These are phyloP conservation scores for Xenopus petersii DNA, from an alignment of 2,797 vertebrate species.

Conservation along the genomic window DNA sequence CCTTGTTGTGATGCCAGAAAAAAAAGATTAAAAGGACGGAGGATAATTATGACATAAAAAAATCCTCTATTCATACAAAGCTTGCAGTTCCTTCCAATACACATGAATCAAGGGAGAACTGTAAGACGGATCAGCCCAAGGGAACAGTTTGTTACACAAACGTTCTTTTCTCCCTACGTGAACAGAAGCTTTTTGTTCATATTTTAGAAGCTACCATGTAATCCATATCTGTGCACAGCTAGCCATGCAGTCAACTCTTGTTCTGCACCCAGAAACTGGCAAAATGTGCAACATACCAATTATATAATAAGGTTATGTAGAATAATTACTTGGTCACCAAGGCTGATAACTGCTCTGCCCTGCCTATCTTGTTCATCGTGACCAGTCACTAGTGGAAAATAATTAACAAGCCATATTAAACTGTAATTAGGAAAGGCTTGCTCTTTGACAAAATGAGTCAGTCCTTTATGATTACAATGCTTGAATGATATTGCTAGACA, in stretches of 20 bases:
- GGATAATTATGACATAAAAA: conserved; percentile 33
- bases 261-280: conserved; percentile 16
- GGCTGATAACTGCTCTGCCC: conserved; percentile 29
- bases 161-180: conserved; percentile 20
- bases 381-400: conserved; percentile 30
- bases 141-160: conserved; percentile 35
- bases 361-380: conserved; percentile 23
- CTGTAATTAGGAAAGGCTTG: conserved; percentile 39
- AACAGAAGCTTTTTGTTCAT: conserved; percentile 30
- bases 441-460: conserved; percentile 17
- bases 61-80: conserved; percentile 24
- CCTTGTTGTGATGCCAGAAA: conserved; percentile 25
- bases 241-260: neutral
- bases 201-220: conserved; percentile 21
- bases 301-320: conserved; percentile 16
- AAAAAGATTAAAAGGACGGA: conserved; percentile 42
- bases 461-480: no score
- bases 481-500: no score
- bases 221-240: neutral
- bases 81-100: conserved; percentile 30
- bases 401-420: conserved; percentile 33
- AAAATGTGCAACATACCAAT: conserved; percentile 9
- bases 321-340: conserved; percentile 32
- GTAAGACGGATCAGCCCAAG: conserved; percentile 17
- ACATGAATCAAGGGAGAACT: conserved; percentile 30